phyloP scores from a whole-genome alignment of 2,888 invertebrate genomes.

The Meghimatium bilineatum region DNA sequence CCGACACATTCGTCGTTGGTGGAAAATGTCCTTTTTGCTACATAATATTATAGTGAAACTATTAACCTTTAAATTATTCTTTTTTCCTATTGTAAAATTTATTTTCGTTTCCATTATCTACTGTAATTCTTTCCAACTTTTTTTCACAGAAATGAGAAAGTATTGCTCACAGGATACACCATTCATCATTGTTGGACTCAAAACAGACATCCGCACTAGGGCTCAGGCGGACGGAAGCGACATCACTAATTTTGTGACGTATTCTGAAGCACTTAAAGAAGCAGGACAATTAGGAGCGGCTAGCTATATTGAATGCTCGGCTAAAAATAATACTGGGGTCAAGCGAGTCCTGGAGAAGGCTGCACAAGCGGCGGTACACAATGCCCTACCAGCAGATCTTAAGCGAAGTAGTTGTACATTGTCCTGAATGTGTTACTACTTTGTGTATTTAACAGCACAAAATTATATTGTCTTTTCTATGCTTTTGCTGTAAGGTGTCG shows the following conservation, averaged over 20 bases:
- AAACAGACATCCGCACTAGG: slow-evolving; percentile 25
- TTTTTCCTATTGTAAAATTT: no score
- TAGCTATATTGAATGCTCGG: slow-evolving; percentile 66
- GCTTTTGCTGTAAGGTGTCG: no score
- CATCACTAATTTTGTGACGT: slow-evolving; percentile 41
- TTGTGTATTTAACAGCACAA: no score
- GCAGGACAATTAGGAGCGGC: slow-evolving; percentile 62
- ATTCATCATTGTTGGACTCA: slow-evolving; percentile 31
- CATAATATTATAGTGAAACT: no score
- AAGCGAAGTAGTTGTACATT: slow-evolving; percentile 52
- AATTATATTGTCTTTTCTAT: no score
- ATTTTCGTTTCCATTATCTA: not conserved
- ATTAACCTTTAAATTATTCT: no score
- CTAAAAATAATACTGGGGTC: slow-evolving; percentile 60
- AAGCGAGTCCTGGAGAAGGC: slow-evolving; percentile 63
- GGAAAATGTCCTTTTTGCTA: no score
- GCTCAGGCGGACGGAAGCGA: slow-evolving; percentile 44
- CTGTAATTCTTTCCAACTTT: not conserved
- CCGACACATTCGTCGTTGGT: no score
- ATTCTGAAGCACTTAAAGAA: slow-evolving; percentile 58
- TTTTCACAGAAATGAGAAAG: slow-evolving; percentile 31
- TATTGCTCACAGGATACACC: slow-evolving; percentile 27
- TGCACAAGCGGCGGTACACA: slow-evolving; percentile 49
- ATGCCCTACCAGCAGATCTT: slow-evolving; percentile 34
- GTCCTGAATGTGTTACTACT: slow-evolving; percentile 6